These are phyloP conservation scores for Agrochola circellaris DNA, from an alignment of 2,888 invertebrate species.

Conservation along the genomic window DNA sequence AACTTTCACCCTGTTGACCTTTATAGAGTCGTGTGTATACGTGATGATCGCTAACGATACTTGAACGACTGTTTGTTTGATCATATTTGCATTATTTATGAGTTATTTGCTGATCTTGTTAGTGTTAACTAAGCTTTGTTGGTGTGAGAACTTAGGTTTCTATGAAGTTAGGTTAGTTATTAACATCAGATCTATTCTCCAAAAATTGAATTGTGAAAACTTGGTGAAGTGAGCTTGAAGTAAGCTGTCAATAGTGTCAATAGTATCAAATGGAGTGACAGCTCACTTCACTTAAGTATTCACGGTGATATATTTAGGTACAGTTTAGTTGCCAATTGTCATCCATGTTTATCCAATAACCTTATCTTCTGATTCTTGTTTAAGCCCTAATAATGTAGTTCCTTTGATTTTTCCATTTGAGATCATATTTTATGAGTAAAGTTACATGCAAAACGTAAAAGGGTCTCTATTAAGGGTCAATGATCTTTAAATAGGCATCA, in stretches of 20 bases:
- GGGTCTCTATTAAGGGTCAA: constrained; percentile 36
- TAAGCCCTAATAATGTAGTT: neutral
- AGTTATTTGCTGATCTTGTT: constrained; percentile 31
- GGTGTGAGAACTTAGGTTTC: neutral
- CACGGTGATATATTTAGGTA: neutral
- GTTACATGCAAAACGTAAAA: constrained; percentile 15
- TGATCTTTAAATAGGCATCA: constrained; percentile 38
- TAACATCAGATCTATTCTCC: neutral
- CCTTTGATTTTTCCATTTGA: constrained; percentile 7
- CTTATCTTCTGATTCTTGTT: constrained; percentile 7
- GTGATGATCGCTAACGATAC: constrained; percentile 51
- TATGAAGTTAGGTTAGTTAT: neutral
- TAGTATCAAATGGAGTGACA: neutral
- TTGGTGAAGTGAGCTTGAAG: neutral
- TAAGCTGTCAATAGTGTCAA: neutral
- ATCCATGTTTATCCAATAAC: neutral
- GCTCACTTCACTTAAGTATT: neutral
- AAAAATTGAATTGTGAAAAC: neutral
- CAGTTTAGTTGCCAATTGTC: too few relatives aligned
- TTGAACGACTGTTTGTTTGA: constrained; percentile 53
- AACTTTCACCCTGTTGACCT: constrained; percentile 83
- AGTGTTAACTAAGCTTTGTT: constrained; percentile 16
- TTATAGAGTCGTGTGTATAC: constrained; percentile 71
- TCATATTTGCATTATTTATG: constrained; percentile 55
- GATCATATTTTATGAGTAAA: constrained; percentile 19